These are phyloP conservation scores for Psilopsiagon aurifrons DNA, from an alignment of 2,113 vertebrate species.

Conservation along the genomic window DNA sequence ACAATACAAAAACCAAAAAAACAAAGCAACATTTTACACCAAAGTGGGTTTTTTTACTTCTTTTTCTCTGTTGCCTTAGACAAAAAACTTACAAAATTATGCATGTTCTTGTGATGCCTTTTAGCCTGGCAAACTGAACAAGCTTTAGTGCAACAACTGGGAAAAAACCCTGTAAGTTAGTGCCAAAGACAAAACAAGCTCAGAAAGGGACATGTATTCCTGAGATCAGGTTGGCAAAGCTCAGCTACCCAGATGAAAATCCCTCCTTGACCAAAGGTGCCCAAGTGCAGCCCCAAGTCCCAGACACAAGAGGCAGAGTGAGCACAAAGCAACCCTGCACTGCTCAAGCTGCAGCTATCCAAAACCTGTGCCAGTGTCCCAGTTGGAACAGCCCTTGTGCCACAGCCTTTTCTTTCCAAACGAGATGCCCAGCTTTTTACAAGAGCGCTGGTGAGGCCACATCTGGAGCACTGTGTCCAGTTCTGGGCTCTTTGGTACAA, in stretches of 20 bases:
- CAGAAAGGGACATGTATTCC: background rate
- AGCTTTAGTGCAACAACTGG: background rate
- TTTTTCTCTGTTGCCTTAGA: constrained; percentile 10
- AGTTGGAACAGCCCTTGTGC: background rate
- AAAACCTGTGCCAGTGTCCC: background rate
- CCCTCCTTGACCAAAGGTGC: background rate
- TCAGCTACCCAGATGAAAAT: background rate
- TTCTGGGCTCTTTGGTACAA: background rate
- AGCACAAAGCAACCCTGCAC: background rate
- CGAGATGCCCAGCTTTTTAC: background rate
- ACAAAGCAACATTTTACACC: background rate
- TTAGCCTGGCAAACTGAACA: constrained; percentile 12
- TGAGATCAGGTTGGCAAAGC: background rate
- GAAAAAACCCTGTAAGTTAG: background rate
- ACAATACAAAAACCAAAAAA: no score
- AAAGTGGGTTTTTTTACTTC: background rate
- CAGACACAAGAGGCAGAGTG: background rate
- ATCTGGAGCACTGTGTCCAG: background rate
- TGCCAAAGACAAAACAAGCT: background rate
- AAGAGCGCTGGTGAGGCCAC: background rate
- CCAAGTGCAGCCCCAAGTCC: background rate
- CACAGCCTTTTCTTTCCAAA: background rate
- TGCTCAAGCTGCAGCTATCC: background rate
- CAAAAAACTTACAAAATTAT: background rate
- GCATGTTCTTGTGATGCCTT: background rate